These are phyloP conservation scores for Tragopan temminckii DNA, from an alignment of 2,797 vertebrate genomes.

Conservation along the genomic window DNA sequence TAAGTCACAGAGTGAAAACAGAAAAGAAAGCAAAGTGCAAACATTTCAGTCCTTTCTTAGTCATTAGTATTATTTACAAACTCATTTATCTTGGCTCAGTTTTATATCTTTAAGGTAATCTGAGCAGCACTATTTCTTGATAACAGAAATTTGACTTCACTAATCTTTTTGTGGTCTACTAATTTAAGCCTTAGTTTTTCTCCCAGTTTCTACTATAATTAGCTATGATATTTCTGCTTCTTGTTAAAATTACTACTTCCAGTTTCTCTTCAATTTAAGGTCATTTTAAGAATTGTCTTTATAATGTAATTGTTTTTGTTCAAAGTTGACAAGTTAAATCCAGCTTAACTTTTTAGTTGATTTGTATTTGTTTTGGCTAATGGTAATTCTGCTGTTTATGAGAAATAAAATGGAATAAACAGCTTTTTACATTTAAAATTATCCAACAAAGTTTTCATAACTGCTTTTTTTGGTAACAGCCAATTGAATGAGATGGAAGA, in stretches of 20 bases:
- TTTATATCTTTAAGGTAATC: neutral
- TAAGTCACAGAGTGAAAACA: neutral
- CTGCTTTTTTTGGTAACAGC: neutral
- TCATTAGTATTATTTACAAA: neutral
- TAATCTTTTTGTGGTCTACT: neutral
- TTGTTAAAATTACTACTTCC: neutral
- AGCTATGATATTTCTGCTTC: neutral
- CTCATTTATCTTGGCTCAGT: neutral
- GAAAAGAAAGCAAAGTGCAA: neutral
- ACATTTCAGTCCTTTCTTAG: neutral
- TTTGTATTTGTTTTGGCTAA: neutral
- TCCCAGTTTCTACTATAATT: neutral
- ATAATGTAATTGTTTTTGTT: neutral
- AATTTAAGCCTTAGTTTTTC: neutral
- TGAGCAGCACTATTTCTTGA: neutral
- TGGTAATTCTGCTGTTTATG: neutral
- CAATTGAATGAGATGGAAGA: neutral
- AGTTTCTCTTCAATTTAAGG: neutral
- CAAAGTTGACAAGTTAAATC: neutral
- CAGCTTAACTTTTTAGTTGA: fast-evolving
- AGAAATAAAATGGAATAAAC: neutral
- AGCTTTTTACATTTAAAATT: neutral
- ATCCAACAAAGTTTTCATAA: neutral
- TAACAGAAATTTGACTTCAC: neutral
- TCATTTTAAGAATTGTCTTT: neutral